These are phyloP conservation scores for Drosophila sulfurigaster DNA, from an alignment of 1,140 invertebrate genomes.

Conservation along the genomic window DNA sequence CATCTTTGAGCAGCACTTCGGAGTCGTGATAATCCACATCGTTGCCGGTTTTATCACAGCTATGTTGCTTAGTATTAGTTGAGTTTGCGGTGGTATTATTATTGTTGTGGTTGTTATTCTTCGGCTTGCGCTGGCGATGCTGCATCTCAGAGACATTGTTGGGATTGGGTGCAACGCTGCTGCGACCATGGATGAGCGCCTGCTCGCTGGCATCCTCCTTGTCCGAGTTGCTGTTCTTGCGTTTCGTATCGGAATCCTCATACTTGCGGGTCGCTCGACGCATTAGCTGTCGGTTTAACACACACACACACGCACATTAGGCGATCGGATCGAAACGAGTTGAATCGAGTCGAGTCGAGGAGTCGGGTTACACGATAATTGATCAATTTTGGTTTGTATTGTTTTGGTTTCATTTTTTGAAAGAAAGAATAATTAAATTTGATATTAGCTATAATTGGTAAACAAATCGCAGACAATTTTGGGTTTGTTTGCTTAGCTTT, in stretches of 20 bases:
- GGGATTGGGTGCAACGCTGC: constrained; percentile 17
- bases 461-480: constrained; percentile 42
- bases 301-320: constrained; percentile 26
- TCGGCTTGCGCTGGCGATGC: constrained; percentile 77
- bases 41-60: constrained; percentile 76
- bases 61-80: constrained; percentile 67
- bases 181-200: constrained; percentile 59
- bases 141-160: constrained; percentile 73
- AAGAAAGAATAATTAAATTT: constrained; percentile 80
- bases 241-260: constrained; percentile 72
- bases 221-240: constrained; percentile 83
- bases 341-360: constrained; percentile 15
- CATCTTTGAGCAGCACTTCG: constrained; percentile 64
- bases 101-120: constrained; percentile 54
- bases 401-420: constrained; percentile 16
- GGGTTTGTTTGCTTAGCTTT: constrained; percentile 31
- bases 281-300: constrained; percentile 55
- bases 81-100: constrained; percentile 60
- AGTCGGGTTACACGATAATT: constrained; percentile 19
- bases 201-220: constrained; percentile 77
- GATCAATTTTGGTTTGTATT: constrained; percentile 16
- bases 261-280: constrained; percentile 67
- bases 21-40: constrained; percentile 66
- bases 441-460: constrained; percentile 61
- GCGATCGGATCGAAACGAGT: constrained; percentile 18